phyloP scores from a whole-genome alignment of 1,140 invertebrate species.

The Sinella curviseta region DNA sequence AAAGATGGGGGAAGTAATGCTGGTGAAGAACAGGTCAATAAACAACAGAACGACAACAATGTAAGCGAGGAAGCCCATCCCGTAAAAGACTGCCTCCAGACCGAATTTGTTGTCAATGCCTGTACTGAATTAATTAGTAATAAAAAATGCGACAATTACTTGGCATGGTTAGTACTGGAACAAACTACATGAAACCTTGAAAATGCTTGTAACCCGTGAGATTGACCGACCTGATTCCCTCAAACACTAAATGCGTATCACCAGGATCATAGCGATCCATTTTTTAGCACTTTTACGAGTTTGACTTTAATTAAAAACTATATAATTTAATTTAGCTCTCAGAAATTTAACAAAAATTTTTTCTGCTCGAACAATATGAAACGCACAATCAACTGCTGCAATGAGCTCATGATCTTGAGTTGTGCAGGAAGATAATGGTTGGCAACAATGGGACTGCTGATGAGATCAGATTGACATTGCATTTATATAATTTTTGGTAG shows the following conservation, averaged over 20 bases:
- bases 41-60: slow-evolving; percentile 43
- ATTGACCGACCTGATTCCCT: slow-evolving; percentile 48
- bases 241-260: slow-evolving; percentile 44
- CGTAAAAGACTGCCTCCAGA: slow-evolving; percentile 47
- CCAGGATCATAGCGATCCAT: slow-evolving; percentile 25
- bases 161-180: not conserved
- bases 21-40: slow-evolving; percentile 48
- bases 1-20: slow-evolving; percentile 47
- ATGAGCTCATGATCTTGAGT: too few species aligned
- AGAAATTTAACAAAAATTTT: too few species aligned
- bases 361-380: too few species aligned
- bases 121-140: slow-evolving; percentile 32
- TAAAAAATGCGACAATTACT: not conserved
- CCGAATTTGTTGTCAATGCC: slow-evolving; percentile 50
- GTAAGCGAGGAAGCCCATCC: slow-evolving; percentile 44
- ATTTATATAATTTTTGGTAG: too few species aligned
- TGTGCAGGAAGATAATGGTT: slow-evolving; percentile 9
- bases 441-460: not conserved
- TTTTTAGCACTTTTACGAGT: too few species aligned
- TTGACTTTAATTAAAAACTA: too few species aligned
- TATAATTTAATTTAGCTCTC: too few species aligned
- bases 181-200: not conserved
- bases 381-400: too few species aligned
- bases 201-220: not conserved
- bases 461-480: not conserved